Percentiles rank a stretch among this genome's conserved stretches.
Conservation (phyloP, 2,113 vertebrate genomes). For the Nesoenas mayeri region DNA sequence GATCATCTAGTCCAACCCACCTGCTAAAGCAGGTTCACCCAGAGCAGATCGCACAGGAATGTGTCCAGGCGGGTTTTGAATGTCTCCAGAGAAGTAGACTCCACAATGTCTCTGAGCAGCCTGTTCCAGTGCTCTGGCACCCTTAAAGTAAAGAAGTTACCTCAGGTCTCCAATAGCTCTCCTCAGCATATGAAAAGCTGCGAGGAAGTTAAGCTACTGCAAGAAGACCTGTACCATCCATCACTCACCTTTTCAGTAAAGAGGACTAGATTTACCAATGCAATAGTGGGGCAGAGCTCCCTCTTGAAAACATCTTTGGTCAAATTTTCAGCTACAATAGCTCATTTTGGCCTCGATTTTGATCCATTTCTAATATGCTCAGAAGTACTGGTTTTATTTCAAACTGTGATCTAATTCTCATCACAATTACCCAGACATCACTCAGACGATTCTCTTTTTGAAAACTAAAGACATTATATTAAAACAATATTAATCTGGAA, state of each 20-base stretch:
- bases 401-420: background rate
- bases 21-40: too few relatives aligned
- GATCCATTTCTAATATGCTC: background rate
- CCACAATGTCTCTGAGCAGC: too few relatives aligned
- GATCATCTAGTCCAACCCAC: too few relatives aligned
- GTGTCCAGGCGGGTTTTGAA: too few relatives aligned
- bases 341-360: background rate
- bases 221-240: background rate
- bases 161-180: background rate
- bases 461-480: background rate
- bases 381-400: background rate
- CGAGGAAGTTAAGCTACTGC: background rate
- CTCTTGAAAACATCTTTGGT: background rate
- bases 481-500: background rate
- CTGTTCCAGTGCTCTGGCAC: too few relatives aligned
- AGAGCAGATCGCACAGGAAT: too few relatives aligned
- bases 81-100: too few relatives aligned
- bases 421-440: background rate
- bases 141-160: too few relatives aligned
- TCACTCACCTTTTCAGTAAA: background rate
- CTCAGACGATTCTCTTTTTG: background rate
- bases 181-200: background rate
- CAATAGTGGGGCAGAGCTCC: background rate
- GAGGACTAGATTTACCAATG: background rate
- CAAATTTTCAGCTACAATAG: background rate